Base-by-base conservation (phyloP, 2,113 vertebrate genomes). In the Poeciliopsis occidentalis region DNA sequence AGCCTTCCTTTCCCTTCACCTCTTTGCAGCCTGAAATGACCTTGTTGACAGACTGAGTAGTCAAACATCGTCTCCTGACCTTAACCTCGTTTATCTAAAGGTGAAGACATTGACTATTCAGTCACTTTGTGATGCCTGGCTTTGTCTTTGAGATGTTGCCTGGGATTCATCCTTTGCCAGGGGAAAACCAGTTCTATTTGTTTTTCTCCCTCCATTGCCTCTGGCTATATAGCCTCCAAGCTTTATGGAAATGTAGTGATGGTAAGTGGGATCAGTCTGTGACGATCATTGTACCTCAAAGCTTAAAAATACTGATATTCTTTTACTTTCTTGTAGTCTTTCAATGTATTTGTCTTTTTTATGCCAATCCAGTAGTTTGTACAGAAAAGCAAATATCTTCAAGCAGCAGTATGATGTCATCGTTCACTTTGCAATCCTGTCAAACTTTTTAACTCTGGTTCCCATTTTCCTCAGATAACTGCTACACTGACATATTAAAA, bases 21-120 rank as follows among this genome's bases (percentile, higher is more conserved):
- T 68, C 66, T 73, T 13, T 27, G 37, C 51, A 78, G 68, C 75
- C 84, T 90, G 60, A 82, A 37, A 81, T 78, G 89, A 91, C 88
- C 88, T 86, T 78, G 72, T 60, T 89, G 87, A 84, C 80, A 79
- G 63, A 67, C 22, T 0, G 68, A 71, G 71, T 54, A 47, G 68
- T 89, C 76, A 75, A 84, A 80, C 80, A 67, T 73, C 71, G 62
- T 74, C 64, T 73, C 69, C 76, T 77, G 74, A 79, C 64, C 75
- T 7, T 37, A 44, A 12, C 47, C 64, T 27, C 24, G 60, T 74
- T 73, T 74, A 44, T 70, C 80, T 85, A 83, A 86, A 89, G 84
- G 86, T 89, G 78, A 92, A 88, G 79, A 89, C 83, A 88, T 88
- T 76, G 80, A 70, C 85, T 91, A 90, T 92, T 93, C 88, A 87